Evolutionary conservation across 2,888 invertebrate species (phyloP), one percentile per base, ranked within the genome.

Genomic region (Lapara coniferarum): DNA sequence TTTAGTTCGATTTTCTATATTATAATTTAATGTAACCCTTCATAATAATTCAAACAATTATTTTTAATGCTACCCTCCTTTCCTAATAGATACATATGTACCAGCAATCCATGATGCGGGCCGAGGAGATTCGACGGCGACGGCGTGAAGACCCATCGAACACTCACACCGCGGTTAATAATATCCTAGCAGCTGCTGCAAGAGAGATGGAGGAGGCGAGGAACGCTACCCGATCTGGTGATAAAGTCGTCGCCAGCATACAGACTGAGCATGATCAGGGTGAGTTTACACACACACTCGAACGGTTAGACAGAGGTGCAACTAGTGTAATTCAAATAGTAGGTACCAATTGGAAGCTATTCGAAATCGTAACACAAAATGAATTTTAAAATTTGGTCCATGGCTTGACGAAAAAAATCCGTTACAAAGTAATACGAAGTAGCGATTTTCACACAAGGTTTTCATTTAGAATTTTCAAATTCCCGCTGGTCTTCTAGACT

Each of bases 81-180:
- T 46, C 19, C 55, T 46, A 13, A 10, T 82, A 93, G 91, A 94
- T 94, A 72, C 94, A 94, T 84, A 85, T 94, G 89, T 94, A 94
- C 82, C 94, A 94, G 77, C 94, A 94, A 75, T 92, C 93, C 1
- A 94, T 94, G 94, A 93, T 93, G 92, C 87, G 93, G 0, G 92
- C 92, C 0, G 92, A 93, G 70, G 92, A 93, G 78, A 87, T 92
- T 14, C 85, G 93, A 0, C 85, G 93, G 46, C 88, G 94, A 14
- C 93, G 93, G 49, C 88, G 92, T 2, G 84, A 84, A 81, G 91
- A 92, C 72, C 79, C 88, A 16, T 87, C 93, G 0, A 87, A 87
- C 8, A 92, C 92, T 2, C 92, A 93, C 74, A 92, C 93, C 0
- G 93, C 92, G 0, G 94, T 94, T 53, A 94, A 92, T 83, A 94